These are phyloP conservation scores for Styela clava DNA, from an alignment of 23 tunicate species.

Conservation along the genomic window DNA sequence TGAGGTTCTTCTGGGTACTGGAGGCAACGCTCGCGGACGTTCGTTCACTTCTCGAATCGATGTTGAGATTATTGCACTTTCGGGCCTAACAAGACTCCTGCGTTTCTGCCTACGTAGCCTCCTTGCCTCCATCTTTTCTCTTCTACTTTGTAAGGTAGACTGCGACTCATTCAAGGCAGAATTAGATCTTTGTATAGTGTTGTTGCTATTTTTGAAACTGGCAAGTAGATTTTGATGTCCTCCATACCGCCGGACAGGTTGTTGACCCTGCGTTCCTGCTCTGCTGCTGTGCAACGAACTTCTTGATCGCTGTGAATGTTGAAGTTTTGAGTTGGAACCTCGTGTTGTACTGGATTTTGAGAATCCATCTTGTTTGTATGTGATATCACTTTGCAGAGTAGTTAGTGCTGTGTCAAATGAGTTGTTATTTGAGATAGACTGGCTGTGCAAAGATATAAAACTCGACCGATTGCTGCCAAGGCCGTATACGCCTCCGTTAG, in stretches of 20 bases:
- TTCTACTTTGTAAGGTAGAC: not conserved
- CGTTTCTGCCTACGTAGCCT: not conserved
- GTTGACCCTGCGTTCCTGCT: not conserved
- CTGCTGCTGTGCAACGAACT: not conserved
- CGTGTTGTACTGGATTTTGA: not conserved
- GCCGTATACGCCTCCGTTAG: slow-evolving; percentile 59
- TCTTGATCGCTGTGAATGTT: not conserved
- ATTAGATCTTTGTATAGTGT: not conserved
- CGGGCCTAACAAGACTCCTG: not conserved
- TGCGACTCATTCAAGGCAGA: not conserved
- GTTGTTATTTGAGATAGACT: not conserved
- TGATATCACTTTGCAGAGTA: not conserved
- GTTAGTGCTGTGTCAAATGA: not conserved
- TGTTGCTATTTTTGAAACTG: not conserved
- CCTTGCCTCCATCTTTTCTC: not conserved
- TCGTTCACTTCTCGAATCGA: not conserved
- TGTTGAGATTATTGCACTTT: not conserved
- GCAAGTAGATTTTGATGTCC: not conserved
- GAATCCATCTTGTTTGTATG: not conserved
- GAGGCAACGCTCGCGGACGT: not conserved
- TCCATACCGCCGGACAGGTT: not conserved
- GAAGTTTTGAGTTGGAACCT: not conserved
- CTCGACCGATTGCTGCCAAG: slow-evolving; percentile 31
- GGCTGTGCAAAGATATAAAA: slow-evolving; percentile 24
- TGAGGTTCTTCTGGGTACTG: not conserved